Evolutionary conservation across 2,797 vertebrate species (phyloP).

Genomic region (Aphelocoma californica): DNA sequence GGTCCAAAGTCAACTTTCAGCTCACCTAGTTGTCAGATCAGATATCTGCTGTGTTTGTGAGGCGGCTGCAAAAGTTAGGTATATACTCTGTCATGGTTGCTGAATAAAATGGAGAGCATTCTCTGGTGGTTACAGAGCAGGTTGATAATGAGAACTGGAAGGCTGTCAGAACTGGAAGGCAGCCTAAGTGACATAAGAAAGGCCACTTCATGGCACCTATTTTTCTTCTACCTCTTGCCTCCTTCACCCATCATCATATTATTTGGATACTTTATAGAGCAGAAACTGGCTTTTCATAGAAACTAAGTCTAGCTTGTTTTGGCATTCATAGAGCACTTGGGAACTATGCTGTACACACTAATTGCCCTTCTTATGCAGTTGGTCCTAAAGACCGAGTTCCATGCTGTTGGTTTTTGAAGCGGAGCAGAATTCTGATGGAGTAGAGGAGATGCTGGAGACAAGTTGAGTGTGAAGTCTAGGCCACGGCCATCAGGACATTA

Average conservation of each 20-base stretch:
- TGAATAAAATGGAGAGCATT: background rate
- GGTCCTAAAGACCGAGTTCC: background rate
- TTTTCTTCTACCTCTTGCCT: background rate
- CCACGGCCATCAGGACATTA: background rate
- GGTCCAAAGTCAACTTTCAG: background rate
- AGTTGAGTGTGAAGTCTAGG: background rate
- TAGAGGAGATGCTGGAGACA: background rate
- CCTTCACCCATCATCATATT: background rate
- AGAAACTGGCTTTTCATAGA: background rate
- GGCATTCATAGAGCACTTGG: background rate
- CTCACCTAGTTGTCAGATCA: background rate
- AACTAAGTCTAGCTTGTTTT: background rate
- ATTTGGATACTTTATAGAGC: background rate
- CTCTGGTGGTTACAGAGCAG: background rate
- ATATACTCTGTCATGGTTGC: background rate
- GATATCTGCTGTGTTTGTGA: background rate
- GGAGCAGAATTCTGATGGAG: background rate
- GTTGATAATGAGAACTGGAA: background rate
- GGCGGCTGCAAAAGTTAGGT: background rate
- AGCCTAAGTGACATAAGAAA: background rate
- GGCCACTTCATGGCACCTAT: background rate
- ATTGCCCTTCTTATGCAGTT: background rate
- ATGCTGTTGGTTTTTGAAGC: background rate
- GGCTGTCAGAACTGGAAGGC: background rate
- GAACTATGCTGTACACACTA: background rate